phyloP scores from a whole-genome alignment of 1,140 invertebrate species.

The Planococcus citri region DNA sequence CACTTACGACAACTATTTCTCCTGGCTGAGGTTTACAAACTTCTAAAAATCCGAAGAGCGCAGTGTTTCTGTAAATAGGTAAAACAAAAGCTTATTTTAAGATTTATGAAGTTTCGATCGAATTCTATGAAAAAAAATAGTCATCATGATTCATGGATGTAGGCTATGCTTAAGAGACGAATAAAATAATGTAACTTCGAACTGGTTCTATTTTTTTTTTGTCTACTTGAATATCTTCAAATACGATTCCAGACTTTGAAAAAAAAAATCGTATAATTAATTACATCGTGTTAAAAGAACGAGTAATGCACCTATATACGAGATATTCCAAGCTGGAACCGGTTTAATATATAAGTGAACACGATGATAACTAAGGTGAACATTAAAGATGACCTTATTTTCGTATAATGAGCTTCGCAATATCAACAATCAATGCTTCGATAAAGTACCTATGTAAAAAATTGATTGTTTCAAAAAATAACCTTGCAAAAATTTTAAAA shows the following conservation, averaged over 20 bases:
- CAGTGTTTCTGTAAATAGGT: constrained; percentile 45
- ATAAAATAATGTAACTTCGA: too few species aligned
- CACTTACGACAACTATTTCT: constrained; percentile 52
- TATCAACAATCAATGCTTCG: neutral
- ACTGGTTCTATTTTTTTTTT: neutral
- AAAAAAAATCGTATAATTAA: too few species aligned
- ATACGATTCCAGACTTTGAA: too few species aligned
- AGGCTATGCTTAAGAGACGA: too few species aligned
- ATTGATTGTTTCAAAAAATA: neutral
- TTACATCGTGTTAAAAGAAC: neutral
- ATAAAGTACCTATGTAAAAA: neutral
- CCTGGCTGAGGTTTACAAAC: constrained; percentile 51
- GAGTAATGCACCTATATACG: neutral
- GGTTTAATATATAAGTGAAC: neutral
- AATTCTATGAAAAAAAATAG: too few species aligned
- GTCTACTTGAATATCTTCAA: too few species aligned
- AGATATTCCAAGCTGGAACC: neutral
- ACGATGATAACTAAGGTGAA: neutral
- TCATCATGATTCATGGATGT: too few species aligned
- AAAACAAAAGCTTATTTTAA: constrained; percentile 26
- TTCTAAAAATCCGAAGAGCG: constrained; percentile 58
- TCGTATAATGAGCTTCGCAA: neutral
- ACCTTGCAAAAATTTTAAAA: neutral
- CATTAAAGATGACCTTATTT: neutral
- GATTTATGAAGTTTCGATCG: too few species aligned